A percentile compares a stretch with the other conserved stretches of the same genome.
These are phyloP conservation scores for Machimus atricapillus DNA, from an alignment of 2,888 invertebrate genomes.

Conservation along the genomic window DNA sequence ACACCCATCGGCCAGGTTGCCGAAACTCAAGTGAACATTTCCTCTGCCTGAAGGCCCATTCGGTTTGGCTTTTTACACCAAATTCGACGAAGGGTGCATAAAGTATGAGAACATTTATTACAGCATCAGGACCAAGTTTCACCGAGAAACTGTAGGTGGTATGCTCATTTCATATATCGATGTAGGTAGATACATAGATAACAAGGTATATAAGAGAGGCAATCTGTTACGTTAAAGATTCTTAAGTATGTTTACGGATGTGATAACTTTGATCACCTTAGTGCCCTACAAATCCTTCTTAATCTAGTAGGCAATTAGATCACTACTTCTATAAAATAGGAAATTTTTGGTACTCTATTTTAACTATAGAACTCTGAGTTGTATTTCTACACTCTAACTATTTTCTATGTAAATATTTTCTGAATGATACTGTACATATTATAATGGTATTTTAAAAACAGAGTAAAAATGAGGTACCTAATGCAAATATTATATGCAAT, in stretches of 20 bases:
- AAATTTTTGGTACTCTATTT: too few species aligned
- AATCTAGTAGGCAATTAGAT: not conserved
- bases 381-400: too few species aligned
- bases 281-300: not conserved
- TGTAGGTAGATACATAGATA: too few species aligned
- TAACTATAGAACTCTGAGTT: too few species aligned
- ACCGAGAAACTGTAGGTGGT: not conserved
- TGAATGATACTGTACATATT: too few species aligned
- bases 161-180: not conserved
- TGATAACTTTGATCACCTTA: not conserved
- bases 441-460: too few species aligned
- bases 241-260: not conserved
- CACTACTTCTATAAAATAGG: too few species aligned
- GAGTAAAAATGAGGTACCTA: too few species aligned
- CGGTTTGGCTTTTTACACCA: not conserved
- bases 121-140: not conserved
- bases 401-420: too few species aligned
- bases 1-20: constrained; percentile 44
- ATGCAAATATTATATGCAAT: too few species aligned
- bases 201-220: not conserved
- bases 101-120: constrained; percentile 41
- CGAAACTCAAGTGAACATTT: not conserved
- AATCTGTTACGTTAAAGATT: not conserved
- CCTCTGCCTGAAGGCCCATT: not conserved
- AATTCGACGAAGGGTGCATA: constrained; percentile 25